These are phyloP conservation scores for Tholera decimalis DNA, from an alignment of 2,888 invertebrate genomes.

Conservation along the genomic window DNA sequence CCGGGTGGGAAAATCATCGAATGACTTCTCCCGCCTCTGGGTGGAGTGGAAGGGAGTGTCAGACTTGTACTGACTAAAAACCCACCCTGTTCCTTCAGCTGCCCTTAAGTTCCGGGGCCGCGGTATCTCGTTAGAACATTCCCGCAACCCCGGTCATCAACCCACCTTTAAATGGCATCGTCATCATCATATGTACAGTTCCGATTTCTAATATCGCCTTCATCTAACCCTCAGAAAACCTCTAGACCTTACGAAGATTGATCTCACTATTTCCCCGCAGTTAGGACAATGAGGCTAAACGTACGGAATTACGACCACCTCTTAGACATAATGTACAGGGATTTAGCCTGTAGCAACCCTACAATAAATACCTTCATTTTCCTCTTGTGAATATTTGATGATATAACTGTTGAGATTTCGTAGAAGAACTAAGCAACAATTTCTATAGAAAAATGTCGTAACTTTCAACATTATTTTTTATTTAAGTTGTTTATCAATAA, in stretches of 20 bases:
- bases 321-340: constrained; percentile 30
- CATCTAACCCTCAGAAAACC: neutral
- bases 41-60: too few species aligned
- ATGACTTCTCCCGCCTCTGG: too few species aligned
- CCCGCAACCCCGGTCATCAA: too few species aligned
- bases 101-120: too few species aligned
- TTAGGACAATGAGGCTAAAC: constrained; percentile 32
- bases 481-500: neutral
- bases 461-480: constrained; percentile 7
- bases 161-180: too few species aligned
- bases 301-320: constrained; percentile 32
- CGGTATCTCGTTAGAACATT: too few species aligned
- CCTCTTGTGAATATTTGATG: constrained; percentile 59
- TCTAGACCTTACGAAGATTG: neutral
- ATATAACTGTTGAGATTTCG: constrained; percentile 55
- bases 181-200: too few species aligned
- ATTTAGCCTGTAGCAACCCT: constrained; percentile 44
- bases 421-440: constrained; percentile 35
- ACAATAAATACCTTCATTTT: constrained; percentile 51
- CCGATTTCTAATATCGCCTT: neutral
- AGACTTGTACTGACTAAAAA: too few species aligned
- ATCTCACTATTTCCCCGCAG: neutral
- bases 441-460: constrained; percentile 28
- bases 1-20: too few species aligned
- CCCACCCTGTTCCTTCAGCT: too few species aligned